Base-by-base conservation (phyloP, 2,888 invertebrate species). In the Agrotis segetum region DNA sequence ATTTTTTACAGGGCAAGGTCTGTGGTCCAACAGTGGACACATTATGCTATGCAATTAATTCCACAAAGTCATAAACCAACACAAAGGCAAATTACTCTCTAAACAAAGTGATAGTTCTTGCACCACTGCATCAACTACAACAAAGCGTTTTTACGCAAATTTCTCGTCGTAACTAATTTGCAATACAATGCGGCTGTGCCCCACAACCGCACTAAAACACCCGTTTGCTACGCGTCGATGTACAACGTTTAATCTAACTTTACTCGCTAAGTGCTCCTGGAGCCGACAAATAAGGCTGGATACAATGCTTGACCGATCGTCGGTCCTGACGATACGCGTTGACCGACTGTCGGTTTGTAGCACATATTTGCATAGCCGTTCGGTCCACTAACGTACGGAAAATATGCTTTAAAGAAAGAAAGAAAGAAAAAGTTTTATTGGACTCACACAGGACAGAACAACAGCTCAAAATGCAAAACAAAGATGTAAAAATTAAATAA, bases 231-330 rank as follows among this genome's bases (percentile, higher is more conserved):
- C 90, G 91, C 91, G 91, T 92, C 93, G 91, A 92, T 92, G 89
- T 93, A 88, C 90, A 89, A 82, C 92, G 88, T 94, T 92, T 92
- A 95, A 95, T 95, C 93, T 94, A 95, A 94, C 91, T 95, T 94
- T 89, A 82, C 87, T 88, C 86, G 85, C 89, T 88, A 89, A 92
- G 90, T 89, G 91, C 89, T 91, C 90, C 91, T 82, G 80, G 88
- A 85, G 83, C 88, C 88, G 85, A 89, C 88, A 89, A 90, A 88
- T 56, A n/a, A 56, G 34, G 56, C 56, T 56, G 56, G 56, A 19
- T 56, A 56, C 56, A 56, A 34, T 34, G 29, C 55, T 40, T 40
- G 40, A 40, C 40, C 40, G 40, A 40, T 40, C 17, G 55, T n/a
- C 13, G 17, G 24, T 60, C 4, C 3, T n/a, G 46, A 24, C 2